A percentile compares a stretch with the other conserved stretches of the same genome.
Evolutionary conservation across 2,113 vertebrate genomes (phyloP).

Genomic region (Podarcis muralis): DNA sequence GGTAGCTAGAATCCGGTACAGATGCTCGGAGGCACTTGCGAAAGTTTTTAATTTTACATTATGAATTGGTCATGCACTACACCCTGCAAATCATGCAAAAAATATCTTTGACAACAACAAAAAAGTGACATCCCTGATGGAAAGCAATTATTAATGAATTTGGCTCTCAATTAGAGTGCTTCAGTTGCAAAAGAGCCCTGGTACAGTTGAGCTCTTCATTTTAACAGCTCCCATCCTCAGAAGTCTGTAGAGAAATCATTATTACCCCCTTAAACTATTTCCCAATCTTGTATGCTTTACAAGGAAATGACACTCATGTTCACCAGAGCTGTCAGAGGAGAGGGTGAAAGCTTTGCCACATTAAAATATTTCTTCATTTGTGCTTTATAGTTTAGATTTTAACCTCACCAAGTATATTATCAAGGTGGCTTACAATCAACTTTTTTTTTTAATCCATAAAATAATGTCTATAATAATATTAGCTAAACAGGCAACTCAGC

Average conservation of each 20-base stretch:
- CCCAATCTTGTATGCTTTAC: slow-evolving; percentile 31
- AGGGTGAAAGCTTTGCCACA: slow-evolving; percentile 45
- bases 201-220: slow-evolving; percentile 16
- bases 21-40: slow-evolving; percentile 28
- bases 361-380: slow-evolving; percentile 17
- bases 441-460: neutral
- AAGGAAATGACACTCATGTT: slow-evolving; percentile 32
- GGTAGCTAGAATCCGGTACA: slow-evolving; percentile 20
- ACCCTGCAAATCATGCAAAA: slow-evolving; percentile 51
- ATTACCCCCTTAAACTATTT: slow-evolving; percentile 21
- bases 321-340: slow-evolving; percentile 37
- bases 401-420: neutral
- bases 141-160: slow-evolving; percentile 64
- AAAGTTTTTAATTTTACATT: slow-evolving; percentile 57
- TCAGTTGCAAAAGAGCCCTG: slow-evolving; percentile 39
- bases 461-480: neutral
- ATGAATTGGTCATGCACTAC: slow-evolving; percentile 35
- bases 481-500: too few species aligned
- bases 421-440: neutral
- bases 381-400: neutral
- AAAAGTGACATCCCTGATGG: slow-evolving; percentile 2
- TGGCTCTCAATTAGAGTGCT: slow-evolving; percentile 49
- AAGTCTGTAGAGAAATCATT: slow-evolving; percentile 37
- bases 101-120: slow-evolving; percentile 58
- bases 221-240: slow-evolving; percentile 28